Evolutionary conservation across 2,888 invertebrate species (phyloP).

Genomic region (Latheticus oryzae): DNA sequence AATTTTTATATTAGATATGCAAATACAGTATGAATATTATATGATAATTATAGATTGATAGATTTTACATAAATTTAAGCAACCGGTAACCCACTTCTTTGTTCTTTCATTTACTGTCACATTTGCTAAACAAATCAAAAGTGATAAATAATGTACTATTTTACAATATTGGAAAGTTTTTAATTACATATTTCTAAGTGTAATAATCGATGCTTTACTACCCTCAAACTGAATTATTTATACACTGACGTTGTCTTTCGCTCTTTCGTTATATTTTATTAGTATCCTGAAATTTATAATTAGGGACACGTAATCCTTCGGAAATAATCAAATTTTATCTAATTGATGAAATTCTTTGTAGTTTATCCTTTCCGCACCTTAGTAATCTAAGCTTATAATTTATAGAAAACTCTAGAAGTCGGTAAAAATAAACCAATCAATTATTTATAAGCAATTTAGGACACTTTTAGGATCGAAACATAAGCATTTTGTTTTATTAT

Average conservation of each 20-base stretch:
- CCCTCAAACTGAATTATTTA: constrained; percentile 29
- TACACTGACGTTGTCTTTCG: constrained; percentile 32
- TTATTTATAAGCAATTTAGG: constrained; percentile 11
- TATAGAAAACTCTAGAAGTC: constrained; percentile 12
- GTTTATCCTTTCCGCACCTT: constrained; percentile 30
- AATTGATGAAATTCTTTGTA: constrained; percentile 27
- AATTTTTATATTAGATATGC: constrained; percentile 4
- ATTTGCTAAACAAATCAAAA: too few species aligned
- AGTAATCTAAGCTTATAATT: constrained; percentile 30
- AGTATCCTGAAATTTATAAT: constrained; percentile 28
- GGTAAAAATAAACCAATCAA: constrained; percentile 27
- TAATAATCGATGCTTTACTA: constrained; percentile 33
- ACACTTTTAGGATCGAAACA: constrained; percentile 3
- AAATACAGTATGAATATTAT: neutral
- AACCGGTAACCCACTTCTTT: too few species aligned
- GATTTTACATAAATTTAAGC: too few species aligned
- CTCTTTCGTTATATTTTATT: constrained; percentile 24
- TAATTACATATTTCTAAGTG: constrained; percentile 27
- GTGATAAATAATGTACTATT: too few species aligned
- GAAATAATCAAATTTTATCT: constrained; percentile 30
- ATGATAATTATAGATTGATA: constrained; percentile 6
- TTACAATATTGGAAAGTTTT: too few species aligned
- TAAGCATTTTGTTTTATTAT: too few species aligned
- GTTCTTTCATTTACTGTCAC: too few species aligned
- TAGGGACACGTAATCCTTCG: constrained; percentile 33